Conservation (phyloP, 2,888 invertebrate genomes). For the Alviniconcha strummeri region DNA sequence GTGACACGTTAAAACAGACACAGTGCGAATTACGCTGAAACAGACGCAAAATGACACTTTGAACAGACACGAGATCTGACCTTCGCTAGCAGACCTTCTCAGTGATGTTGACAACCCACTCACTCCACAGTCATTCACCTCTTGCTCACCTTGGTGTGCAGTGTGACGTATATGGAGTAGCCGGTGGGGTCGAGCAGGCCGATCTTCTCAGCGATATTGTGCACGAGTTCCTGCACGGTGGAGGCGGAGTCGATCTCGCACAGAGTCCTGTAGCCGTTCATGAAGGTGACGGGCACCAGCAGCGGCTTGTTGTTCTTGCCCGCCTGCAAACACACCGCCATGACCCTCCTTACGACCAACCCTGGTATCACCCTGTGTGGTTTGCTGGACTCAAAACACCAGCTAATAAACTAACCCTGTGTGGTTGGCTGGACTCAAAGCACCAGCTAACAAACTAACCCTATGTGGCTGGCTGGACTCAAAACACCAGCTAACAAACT, state of each 20-base stretch:
- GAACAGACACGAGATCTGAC: too few relatives aligned
- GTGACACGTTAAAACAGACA: too few relatives aligned
- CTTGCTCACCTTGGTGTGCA: slow-evolving; percentile 56
- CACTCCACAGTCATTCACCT: too few relatives aligned
- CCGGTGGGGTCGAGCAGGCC: slow-evolving; percentile 56
- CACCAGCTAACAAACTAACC: too few relatives aligned
- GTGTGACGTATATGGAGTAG: slow-evolving; percentile 63
- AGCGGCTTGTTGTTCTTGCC: slow-evolving; percentile 66
- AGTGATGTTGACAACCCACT: background rate
- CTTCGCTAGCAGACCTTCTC: background rate
- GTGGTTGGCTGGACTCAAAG: too few relatives aligned
- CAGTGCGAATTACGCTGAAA: too few relatives aligned
- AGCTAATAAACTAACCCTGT: too few relatives aligned
- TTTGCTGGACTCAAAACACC: too few relatives aligned
- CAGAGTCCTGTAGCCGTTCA: slow-evolving; percentile 61
- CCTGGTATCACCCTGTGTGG: background rate
- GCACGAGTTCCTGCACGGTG: slow-evolving; percentile 59
- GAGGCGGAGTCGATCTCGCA: slow-evolving; percentile 61
- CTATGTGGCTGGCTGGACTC: too few relatives aligned
- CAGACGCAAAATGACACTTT: too few relatives aligned
- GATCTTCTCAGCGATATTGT: slow-evolving; percentile 51
- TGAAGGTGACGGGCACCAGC: slow-evolving; percentile 61
- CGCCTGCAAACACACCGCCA: slow-evolving; percentile 48
- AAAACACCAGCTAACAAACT: too few relatives aligned
- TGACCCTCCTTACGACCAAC: too few relatives aligned